Base-by-base conservation (phyloP, 2,888 invertebrate genomes). In the Strigamia maritima region DNA sequence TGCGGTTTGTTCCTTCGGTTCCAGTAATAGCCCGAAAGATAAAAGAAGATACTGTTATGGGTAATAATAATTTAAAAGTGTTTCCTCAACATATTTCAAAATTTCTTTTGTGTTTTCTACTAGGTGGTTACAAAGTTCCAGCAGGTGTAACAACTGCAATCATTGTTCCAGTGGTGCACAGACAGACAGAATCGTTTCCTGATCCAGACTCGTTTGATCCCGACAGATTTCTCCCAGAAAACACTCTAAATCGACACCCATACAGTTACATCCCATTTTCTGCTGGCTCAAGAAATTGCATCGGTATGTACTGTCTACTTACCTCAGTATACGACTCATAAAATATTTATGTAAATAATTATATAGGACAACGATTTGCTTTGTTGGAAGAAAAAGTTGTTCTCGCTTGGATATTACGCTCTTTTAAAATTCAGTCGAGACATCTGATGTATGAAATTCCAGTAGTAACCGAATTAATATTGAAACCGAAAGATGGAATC, bases 201-300 rank as follows among this genome's bases (percentile, higher is more conserved):
- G 87, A 92, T 81, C 91, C 93, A 0, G 88, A 90, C 54, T 89
- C 87, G 81, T 95, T 93, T 84, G 89, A 94, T 87, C 94, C 94
- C 1, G 94, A 94, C 77, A 86, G 93, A 81, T 93, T 93, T 85
- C 84, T 90, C 81, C 92, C 93, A 0, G 90, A 92, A 82, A 90
- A 89, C 82, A 91, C 91, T 81, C 91, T 91, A 77, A 90, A 90
- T 83, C 90, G 94, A 80, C 94, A 94, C 82, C 84, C 84, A 3
- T 87, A 84, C 79, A 82, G 86, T 0, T 87, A 84, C 81, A 83
- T 87, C 0, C 87, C 87, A 0, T 87, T 87, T 79, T 87, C 87
- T 38, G 87, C 87, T 0, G 87, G 87, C 10, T 86, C 86, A 16
- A 79, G 79, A 77, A 79, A 79, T 31, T 79, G 79, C 70, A 77